phyloP scores from a whole-genome alignment of 2,113 vertebrate genomes.

The Eubucco bourcierii region DNA sequence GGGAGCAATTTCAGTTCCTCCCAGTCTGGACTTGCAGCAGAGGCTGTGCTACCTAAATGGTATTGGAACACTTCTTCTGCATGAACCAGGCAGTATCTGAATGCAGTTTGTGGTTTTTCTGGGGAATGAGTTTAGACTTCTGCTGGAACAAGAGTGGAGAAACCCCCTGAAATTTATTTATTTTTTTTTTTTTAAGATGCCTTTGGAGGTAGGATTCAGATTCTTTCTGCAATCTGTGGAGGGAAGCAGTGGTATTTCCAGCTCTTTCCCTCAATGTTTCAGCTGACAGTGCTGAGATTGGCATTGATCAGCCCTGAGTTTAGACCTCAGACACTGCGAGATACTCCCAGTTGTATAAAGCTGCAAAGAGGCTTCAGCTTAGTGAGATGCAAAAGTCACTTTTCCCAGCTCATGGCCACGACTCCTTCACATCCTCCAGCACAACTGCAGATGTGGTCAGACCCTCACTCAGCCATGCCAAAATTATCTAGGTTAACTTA shows the following conservation, averaged over 20 bases:
- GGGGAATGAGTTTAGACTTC: background rate
- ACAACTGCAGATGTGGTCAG: background rate
- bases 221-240: background rate
- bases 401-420: background rate
- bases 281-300: background rate
- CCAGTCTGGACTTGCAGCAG: too few relatives aligned
- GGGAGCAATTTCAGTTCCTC: too few relatives aligned
- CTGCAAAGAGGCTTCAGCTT: background rate
- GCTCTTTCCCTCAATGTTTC: background rate
- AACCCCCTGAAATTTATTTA: too few relatives aligned
- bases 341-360: background rate
- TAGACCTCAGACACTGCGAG: background rate
- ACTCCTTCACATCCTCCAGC: background rate
- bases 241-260: background rate
- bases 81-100: too few relatives aligned
- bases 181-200: background rate
- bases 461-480: background rate
- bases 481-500: background rate
- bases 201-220: background rate
- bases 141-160: background rate
- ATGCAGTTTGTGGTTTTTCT: background rate
- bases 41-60: too few relatives aligned
- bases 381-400: background rate
- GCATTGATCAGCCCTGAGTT: background rate
- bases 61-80: too few relatives aligned